phyloP scores from a whole-genome alignment of 2,113 vertebrate genomes.

The Myotis davidii region DNA sequence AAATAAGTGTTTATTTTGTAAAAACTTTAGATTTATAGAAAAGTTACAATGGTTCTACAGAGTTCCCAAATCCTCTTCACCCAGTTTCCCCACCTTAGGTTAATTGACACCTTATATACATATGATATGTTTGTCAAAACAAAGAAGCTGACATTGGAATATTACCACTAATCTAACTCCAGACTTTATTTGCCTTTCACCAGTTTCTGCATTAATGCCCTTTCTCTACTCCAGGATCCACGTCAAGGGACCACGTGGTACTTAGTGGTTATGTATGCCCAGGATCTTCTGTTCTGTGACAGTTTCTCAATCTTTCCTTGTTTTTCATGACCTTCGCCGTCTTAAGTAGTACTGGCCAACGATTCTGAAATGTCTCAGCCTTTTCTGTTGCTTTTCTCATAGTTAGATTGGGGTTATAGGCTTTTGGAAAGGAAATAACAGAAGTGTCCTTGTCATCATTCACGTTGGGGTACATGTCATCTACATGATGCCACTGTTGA shows the following conservation, averaged over 20 bases:
- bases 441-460: not conserved
- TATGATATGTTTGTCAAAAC: slow-evolving; percentile 6
- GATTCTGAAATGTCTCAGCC: not conserved
- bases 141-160: not conserved
- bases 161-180: not conserved
- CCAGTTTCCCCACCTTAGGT: not conserved
- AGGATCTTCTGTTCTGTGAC: not conserved
- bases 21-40: not conserved
- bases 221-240: not conserved
- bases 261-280: not conserved
- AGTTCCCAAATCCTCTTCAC: not conserved
- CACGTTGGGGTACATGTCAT: not conserved
- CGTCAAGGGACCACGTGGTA: not conserved
- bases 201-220: not conserved
- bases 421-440: not conserved
- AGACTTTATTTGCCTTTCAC: not conserved
- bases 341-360: not conserved
- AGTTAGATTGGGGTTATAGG: not conserved
- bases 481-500: not conserved
- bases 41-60: not conserved
- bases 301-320: not conserved
- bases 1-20: not conserved
- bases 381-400: slow-evolving; percentile 6
- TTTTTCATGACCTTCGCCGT: not conserved
- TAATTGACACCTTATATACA: not conserved